Evolutionary conservation across 2,888 invertebrate genomes (phyloP), one percentile per base, ranked within the genome.

Genomic region (Druceiella hillmani): DNA sequence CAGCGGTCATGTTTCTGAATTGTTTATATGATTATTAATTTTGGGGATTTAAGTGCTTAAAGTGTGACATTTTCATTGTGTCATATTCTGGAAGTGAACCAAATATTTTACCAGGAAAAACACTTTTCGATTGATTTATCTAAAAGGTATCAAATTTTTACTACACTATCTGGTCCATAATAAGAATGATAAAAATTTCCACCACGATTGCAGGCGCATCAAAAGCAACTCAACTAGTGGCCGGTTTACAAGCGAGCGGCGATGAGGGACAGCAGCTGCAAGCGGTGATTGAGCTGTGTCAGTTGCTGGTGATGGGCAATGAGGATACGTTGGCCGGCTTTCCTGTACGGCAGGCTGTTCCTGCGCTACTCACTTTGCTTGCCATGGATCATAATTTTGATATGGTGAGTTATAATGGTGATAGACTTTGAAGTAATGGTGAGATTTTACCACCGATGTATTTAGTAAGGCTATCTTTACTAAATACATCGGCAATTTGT

Each of bases 351-450:
- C 94, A 95, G 65, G 95, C 95, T 10, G 95, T 98, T 31, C 95
- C 97, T 1, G 93, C 94, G 4, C 79, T 99, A 22, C 90, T 95
- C 46, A 85, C 81, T 53, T 69, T 99, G 40, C 78, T 99, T 13
- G 87, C 91, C 34, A 93, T 95, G 77, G 98, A 98, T 58, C 94
- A 98, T 61, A 99, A 99, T 71, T 98, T 98, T 70, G 98, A 98
- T 66, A 94, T 99, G 78, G 85, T 84, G 56, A 63, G 66, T 57
- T 29, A n/a, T n/a, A n/a, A n/a, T n/a, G n/a, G n/a, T n/a, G n/a
- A n/a, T n/a, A n/a, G n/a, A n/a, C n/a, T n/a, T n/a, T n/a, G n/a
- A n/a, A n/a, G n/a, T n/a, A n/a, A n/a, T n/a, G n/a, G n/a, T n/a
- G n/a, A n/a, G n/a, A n/a, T n/a, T n/a, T n/a, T n/a, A n/a, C n/a